Conservation (phyloP, 2,888 invertebrate genomes). For the Dastarcus helophoroides region DNA sequence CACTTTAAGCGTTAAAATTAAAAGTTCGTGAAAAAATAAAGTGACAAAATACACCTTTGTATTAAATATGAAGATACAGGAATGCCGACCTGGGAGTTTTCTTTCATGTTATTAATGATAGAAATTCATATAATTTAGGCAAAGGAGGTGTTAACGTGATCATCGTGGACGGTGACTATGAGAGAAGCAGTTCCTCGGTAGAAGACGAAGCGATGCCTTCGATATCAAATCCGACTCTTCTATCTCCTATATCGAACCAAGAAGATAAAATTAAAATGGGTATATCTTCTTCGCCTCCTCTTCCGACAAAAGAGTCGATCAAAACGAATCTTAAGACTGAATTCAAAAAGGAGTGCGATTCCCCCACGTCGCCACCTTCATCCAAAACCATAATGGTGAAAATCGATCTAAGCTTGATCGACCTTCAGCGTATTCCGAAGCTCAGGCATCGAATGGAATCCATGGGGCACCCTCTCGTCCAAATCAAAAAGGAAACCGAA, state of each 20-base stretch:
- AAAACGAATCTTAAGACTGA: conserved; percentile 37
- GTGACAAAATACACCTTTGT: too few relatives aligned
- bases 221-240: conserved; percentile 23
- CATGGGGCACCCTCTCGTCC: conserved; percentile 15
- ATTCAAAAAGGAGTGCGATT: conserved; percentile 19
- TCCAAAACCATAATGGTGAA: conserved; percentile 16
- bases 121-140: too few relatives aligned
- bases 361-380: background rate
- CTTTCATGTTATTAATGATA: too few relatives aligned
- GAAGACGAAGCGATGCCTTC: conserved; percentile 30
- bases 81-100: too few relatives aligned
- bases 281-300: conserved; percentile 21
- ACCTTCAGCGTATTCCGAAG: conserved; percentile 28
- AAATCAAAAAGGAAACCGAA: conserved; percentile 2
- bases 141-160: conserved; percentile 57
- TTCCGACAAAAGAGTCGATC: conserved; percentile 15
- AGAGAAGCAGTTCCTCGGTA: conserved; percentile 35
- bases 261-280: conserved; percentile 27
- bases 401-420: conserved; percentile 34
- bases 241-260: conserved; percentile 27
- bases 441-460: conserved; percentile 19
- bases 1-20: too few relatives aligned
- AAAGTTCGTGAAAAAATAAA: too few relatives aligned
- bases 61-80: too few relatives aligned
- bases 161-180: conserved; percentile 51